Percentiles rank a stretch among this genome's conserved stretches.
phyloP scores from a whole-genome alignment of 2,888 invertebrate species.

The Fabriciana adippe region DNA sequence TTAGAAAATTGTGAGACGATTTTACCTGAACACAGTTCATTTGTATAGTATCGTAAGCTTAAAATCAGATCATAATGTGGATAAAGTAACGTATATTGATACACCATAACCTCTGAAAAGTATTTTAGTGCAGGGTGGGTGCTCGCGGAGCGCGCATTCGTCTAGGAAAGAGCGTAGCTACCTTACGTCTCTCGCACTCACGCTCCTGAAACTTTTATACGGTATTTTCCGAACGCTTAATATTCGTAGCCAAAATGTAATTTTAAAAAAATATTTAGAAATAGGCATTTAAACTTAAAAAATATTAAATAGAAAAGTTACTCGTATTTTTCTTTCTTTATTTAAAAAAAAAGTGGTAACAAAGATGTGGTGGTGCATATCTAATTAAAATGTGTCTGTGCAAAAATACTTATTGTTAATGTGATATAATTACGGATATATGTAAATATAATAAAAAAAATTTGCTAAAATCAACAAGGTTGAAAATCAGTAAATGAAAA shows the following conservation, averaged over 20 bases:
- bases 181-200: conserved; percentile 53
- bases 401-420: not conserved
- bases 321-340: no score
- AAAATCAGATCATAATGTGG: no score
- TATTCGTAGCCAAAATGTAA: no score
- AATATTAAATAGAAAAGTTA: no score
- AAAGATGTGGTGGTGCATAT: not conserved
- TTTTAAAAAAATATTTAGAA: no score
- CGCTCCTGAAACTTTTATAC: conserved; percentile 61
- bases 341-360: no score
- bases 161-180: conserved; percentile 58
- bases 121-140: conserved; percentile 49
- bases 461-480: conserved; percentile 61
- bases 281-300: no score
- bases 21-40: no score
- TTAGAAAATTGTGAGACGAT: no score
- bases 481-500: conserved; percentile 75
- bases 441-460: conserved; percentile 50
- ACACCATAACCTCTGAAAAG: conserved; percentile 39
- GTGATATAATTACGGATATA: conserved; percentile 22
- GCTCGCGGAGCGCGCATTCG: conserved; percentile 59
- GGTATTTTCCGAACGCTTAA: conserved; percentile 19
- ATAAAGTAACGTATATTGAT: conserved; percentile 25
- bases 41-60: no score
- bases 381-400: not conserved